Evolutionary conservation across 2,113 vertebrate species (phyloP), one percentile per base, ranked within the genome.

Genomic region (Lophura nycthemera): DNA sequence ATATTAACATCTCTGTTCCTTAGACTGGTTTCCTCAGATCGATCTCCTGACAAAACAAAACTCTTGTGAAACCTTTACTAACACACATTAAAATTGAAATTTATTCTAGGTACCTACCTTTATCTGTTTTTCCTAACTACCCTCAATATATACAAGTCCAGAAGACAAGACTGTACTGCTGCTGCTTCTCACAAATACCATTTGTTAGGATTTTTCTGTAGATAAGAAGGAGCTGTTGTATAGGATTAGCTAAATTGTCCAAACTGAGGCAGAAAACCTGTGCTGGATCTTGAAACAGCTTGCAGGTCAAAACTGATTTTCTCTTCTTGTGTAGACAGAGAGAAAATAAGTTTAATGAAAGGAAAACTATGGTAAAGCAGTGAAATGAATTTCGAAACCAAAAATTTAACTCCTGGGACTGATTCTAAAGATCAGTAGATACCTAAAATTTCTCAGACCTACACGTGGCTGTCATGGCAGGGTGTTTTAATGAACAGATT

Each of bases 291-390:
- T 56, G 64, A 78, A 94, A 91, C 69, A 92, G 19, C 60, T 95
- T 86, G 45, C 40, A 91, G 88, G 36, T 91, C 88, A 94, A 73
- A 90, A 81, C 32, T 1, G 6, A 90, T 83, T 91, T 93, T 81
- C 61, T 89, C 19, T 27, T 25, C 6, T n/a, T 38, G 12, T 71
- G 34, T 66, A 38, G 80, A 83, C 17, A 74, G 29, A 88, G 3
- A 47, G 4, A 60, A 90, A 91, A 63, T 32, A 89, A 67, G 36
- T 88, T 43, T 83, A 22, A 71, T 8, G 10, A 21, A 45, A 79
- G 38, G 54, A 82, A 82, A 88, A 18, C 21, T 74, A 8, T n/a
- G 29, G 8, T 14, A 86, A 77, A 40, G 36, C n/a, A 66, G 15
- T 48, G 77, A 95, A 91, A 82, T 54, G 27, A 79, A 79, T 20